A percentile compares a stretch with the other conserved stretches of the same genome.
phyloP scores from a whole-genome alignment of 2,888 invertebrate species.

The Bembecia ichneumoniformis region DNA sequence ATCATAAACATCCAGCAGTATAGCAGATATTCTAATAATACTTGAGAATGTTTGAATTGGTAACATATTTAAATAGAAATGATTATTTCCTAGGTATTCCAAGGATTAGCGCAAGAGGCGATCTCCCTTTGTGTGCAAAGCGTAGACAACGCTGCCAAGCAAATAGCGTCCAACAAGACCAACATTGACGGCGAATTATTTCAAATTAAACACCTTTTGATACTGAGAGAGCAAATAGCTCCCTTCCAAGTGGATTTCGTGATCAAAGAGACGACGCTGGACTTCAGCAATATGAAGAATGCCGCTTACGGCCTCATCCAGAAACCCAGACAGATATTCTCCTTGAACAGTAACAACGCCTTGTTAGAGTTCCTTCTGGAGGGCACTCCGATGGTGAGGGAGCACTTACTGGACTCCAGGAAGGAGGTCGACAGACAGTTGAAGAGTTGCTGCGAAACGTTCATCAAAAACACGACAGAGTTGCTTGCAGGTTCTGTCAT shows the following conservation, averaged over 20 bases:
- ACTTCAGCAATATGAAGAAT: slow-evolving; percentile 92
- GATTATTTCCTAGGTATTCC: slow-evolving; percentile 74
- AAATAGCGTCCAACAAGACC: slow-evolving; percentile 83
- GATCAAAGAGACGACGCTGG: slow-evolving; percentile 92
- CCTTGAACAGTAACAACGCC: slow-evolving; percentile 89
- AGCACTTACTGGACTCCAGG: slow-evolving; percentile 93
- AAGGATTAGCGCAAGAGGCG: slow-evolving; percentile 97
- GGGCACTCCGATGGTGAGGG: slow-evolving; percentile 94
- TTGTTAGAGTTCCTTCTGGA: slow-evolving; percentile 92
- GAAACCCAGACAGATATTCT: slow-evolving; percentile 88
- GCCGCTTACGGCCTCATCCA: slow-evolving; percentile 84
- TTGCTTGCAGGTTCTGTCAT: slow-evolving; percentile 82
- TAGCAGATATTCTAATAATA: too few relatives aligned
- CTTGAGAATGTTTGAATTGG: too few relatives aligned
- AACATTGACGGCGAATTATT: slow-evolving; percentile 96
- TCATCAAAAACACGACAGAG: slow-evolving; percentile 85
- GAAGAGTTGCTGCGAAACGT: slow-evolving; percentile 89
- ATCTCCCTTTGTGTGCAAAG: slow-evolving; percentile 93
- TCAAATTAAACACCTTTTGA: slow-evolving; percentile 96
- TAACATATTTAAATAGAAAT: too few relatives aligned
- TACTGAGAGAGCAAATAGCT: slow-evolving; percentile 96
- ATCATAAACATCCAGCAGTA: too few relatives aligned
- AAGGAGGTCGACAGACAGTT: slow-evolving; percentile 96
- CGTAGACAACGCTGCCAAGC: slow-evolving; percentile 83
- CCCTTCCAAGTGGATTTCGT: slow-evolving; percentile 97